Base-by-base conservation (phyloP, 2,888 invertebrate genomes). In the Drosophila conformis region DNA sequence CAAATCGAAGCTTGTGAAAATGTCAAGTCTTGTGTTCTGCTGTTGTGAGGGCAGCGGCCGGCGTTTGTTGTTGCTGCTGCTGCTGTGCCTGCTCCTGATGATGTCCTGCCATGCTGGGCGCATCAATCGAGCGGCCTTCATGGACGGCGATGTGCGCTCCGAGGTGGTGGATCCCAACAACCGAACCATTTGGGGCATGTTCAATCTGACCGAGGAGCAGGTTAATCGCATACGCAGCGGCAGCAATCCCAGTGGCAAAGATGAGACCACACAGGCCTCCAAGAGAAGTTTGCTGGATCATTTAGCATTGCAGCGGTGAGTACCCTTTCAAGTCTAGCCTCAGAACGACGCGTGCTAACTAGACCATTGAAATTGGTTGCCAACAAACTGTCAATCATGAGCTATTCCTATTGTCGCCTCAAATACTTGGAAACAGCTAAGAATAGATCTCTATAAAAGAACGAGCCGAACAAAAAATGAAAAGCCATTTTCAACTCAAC, bases 151-250 rank as follows among this genome's bases (percentile, higher is more conserved):
- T 33, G 87, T 92, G 36, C 89, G 89, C 59, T 92, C 92, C 15
- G 91, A 91, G 75, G 81, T 85, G 52, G 91, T 92, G 8, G 92
- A 92, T 80, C 87, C 89, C 49, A 91, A 90, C 25, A 92, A 93
- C 70, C 87, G 91, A 61, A 87, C 89, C 27, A 89, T 93, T 31
- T 83, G 91, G 70, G 73, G 83, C 40, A 88, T 88, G 65, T 93
- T 93, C 74, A 92, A 93, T 82, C 74, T 93, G 38, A 93, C 93
- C 62, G 86, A 90, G 29, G 93, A 90, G 54, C 89, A 92, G 69
- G 83, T 93, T 60, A 89, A 82, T 48, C 87, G 87, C 68, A 90
- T 92, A 62, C 78, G 82, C 63, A 89, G 80, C 63, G 87, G 89
- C 56, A 78, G 76, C 40, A 91, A 84, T 65, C 81, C 89, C 13